Evolutionary conservation across 2,113 vertebrate genomes (phyloP), one percentile per base, ranked within the genome.

Genomic region (Siniperca chuatsi): DNA sequence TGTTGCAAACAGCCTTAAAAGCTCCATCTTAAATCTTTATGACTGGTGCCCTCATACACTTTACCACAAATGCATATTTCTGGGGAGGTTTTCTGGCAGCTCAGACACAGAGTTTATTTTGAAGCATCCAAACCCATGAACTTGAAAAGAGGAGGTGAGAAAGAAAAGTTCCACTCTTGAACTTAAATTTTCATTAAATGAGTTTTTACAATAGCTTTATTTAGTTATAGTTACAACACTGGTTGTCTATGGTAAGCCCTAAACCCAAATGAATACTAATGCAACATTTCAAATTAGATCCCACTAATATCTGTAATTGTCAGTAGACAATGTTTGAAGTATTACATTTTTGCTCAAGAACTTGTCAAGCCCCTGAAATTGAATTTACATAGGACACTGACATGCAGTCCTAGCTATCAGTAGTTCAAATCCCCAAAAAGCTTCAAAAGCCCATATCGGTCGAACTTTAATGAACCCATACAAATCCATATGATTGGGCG

Each of bases 21-120:
- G 78, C 87, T 78, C 67, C 37, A 62, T 84, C 90, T 83, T 84
- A 79, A 89, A 89, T 88, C 71, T 90, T 88, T 89, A 90, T 80
- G 83, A 55, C 46, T 33, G 0, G 8, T 66, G 65, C 25, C 4
- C 75, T 85, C 82, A 81, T 92, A 89, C 91, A 90, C 81, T 25
- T 82, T 79, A 20, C 64, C 75, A 61, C 79, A 75, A 88, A 86
- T 81, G 69, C 60, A 83, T 84, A 52, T 68, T 82, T 85, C 81
- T 18, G 15, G 72, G 71, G 79, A 83, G 48, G 78, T 69, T 21
- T 5, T 62, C 67, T 40, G 46, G 66, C 37, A 10, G 73, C 78
- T 83, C 40, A 21, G 73, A 71, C 75, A 9, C 37, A 50, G 75
- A 16, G 58, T 89, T 87, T 82, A 90, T 75, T 67, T 87, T 69